Evolutionary conservation across 1,140 invertebrate genomes (phyloP).

Genomic region (Elysia chlorotica): DNA sequence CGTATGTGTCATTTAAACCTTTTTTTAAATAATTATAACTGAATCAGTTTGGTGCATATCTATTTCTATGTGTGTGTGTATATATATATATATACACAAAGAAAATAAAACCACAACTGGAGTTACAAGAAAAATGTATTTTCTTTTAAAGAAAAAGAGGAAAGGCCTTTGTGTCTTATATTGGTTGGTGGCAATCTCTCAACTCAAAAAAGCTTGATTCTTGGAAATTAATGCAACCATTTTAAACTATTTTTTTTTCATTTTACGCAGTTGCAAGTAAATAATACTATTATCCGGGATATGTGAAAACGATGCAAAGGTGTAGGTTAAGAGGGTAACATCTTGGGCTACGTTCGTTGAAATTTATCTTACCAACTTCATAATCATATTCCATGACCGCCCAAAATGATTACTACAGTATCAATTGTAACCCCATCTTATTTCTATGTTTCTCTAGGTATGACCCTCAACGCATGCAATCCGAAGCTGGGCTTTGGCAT

Average conservation of each 20-base stretch:
- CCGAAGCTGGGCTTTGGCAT: constrained; percentile 54
- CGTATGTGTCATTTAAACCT: neutral
- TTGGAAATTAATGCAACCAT: too few relatives aligned
- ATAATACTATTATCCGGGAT: neutral
- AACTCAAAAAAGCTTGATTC: too few relatives aligned
- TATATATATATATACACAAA: too few relatives aligned
- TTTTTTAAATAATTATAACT: neutral
- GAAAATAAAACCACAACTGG: too few relatives aligned
- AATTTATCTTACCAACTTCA: neutral
- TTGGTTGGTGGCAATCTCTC: too few relatives aligned
- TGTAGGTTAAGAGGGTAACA: neutral
- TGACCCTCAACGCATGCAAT: constrained; percentile 56
- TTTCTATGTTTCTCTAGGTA: constrained; percentile 38
- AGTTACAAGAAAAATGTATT: too few relatives aligned
- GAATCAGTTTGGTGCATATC: neutral
- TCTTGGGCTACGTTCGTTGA: neutral
- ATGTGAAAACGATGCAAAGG: neutral
- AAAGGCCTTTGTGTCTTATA: too few relatives aligned
- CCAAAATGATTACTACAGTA: neutral
- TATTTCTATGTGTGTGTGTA: too few relatives aligned
- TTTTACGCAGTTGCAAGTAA: neutral
- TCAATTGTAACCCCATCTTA: neutral
- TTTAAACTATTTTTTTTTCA: too few relatives aligned
- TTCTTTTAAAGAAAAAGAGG: too few relatives aligned
- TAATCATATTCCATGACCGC: neutral